phyloP scores from a whole-genome alignment of 2,797 vertebrate genomes.

The Argya squamiceps region DNA sequence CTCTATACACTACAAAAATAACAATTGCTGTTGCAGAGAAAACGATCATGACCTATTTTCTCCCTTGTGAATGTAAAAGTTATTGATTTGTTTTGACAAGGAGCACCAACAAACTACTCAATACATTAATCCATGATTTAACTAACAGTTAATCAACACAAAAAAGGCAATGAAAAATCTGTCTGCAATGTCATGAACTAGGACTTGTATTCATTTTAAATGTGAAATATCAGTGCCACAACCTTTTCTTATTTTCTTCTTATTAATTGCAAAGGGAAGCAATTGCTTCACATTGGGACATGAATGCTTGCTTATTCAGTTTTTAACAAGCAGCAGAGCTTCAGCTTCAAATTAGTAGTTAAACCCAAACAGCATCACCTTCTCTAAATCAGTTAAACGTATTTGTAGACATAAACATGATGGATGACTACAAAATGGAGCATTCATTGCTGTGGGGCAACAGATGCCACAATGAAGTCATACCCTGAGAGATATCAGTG shows the following conservation, averaged over 20 bases:
- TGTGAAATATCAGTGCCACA: not conserved
- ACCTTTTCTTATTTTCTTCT: not conserved
- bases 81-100: slow-evolving; percentile 52
- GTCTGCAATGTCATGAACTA: not conserved
- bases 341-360: not conserved
- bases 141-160: slow-evolving; percentile 22
- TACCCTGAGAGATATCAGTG: not conserved
- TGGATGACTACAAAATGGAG: not conserved
- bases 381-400: not conserved
- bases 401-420: not conserved
- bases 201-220: not conserved
- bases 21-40: not conserved
- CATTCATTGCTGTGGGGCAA: slow-evolving; percentile 30
- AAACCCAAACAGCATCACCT: not conserved
- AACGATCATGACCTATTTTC: slow-evolving; percentile 1
- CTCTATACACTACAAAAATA: not conserved
- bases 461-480: slow-evolving; percentile 44
- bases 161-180: not conserved
- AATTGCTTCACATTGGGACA: not conserved
- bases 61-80: slow-evolving; percentile 20
- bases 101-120: slow-evolving; percentile 31
- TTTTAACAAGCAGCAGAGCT: not conserved
- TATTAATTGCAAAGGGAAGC: not conserved
- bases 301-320: not conserved
- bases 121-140: slow-evolving; percentile 17